phyloP scores from a whole-genome alignment of 1,140 invertebrate species.

The Babylonia areolata region DNA sequence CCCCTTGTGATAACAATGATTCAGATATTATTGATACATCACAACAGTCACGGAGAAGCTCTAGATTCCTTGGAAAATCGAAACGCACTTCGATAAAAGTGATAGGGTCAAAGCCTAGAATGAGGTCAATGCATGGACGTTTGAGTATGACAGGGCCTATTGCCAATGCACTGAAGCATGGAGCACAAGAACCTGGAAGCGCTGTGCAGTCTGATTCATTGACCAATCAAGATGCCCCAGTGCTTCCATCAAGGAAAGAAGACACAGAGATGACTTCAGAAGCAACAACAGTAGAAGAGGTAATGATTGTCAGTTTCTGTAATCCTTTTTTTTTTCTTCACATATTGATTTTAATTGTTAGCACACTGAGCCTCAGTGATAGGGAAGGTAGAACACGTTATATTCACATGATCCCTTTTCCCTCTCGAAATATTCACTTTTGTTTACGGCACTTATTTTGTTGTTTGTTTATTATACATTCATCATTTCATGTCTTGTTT shows the following conservation, averaged over 20 bases:
- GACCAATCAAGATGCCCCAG: neutral
- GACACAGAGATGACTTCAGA: neutral
- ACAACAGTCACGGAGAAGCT: neutral
- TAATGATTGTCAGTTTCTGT: neutral
- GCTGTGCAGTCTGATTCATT: neutral
- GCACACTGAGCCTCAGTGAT: no score
- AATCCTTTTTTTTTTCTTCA: no score
- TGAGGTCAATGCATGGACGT: conserved; percentile 12
- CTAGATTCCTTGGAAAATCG: neutral
- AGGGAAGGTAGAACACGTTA: no score
- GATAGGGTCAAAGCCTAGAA: conserved; percentile 32
- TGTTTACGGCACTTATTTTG: no score
- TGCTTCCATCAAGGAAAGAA: neutral
- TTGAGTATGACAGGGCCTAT: conserved; percentile 9
- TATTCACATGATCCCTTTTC: no score
- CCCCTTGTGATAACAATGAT: neutral
- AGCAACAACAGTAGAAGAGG: conserved; percentile 2
- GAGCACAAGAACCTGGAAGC: neutral
- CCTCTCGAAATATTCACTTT: no score
- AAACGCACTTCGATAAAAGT: conserved; percentile 35
- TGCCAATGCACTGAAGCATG: neutral
- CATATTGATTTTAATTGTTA: no score
- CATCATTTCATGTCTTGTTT: no score
- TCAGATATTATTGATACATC: neutral
- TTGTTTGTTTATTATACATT: no score